Evolutionary conservation across 2,888 invertebrate species (phyloP), one percentile per base, ranked within the genome.

Genomic region (Chelonus formosanus): DNA sequence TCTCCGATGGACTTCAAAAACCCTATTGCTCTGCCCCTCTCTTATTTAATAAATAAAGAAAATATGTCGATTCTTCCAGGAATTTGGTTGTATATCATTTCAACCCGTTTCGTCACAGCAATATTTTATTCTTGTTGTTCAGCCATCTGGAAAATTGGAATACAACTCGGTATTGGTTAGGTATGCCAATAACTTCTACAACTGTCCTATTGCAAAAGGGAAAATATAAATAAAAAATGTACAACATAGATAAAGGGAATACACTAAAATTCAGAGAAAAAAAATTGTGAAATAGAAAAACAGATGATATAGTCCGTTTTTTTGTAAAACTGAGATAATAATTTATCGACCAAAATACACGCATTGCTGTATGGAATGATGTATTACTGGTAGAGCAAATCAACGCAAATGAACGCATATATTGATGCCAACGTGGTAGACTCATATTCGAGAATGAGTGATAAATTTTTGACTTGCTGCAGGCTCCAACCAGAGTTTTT

Each of bases 121-220:
- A 71, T 71, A 71, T 71, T 73, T 73, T 68, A 71, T 70, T 64
- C 58, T 63, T 45, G 56, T 59, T 66, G 68, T 64, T 62, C 71
- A 62, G 60, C 70, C 69, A 71, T 70, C 70, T 71, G 73, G 68
- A 73, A 73, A 73, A 73, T 73, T 71, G 73, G 71, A 71, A 70
- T 71, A 71, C 71, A 73, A 70, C 66, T 65, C 63, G 67, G 60
- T 63, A 62, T 58, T 44, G 60, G 63, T 48, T 54, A 58, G 66
- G 67, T 67, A 65, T 61, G 67, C 71, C 73, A 71, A 73, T 73
- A 71, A 73, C 68, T 73, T 70, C 63, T 65, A 65, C 71, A 67
- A 71, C 70, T 71, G 73, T 71, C 71, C 59, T 57, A 50, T 36
- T 52, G 61, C 44, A 57, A 69, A 67, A 61, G 34, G 62, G 61